A percentile compares a stretch with the other conserved stretches of the same genome.
These are phyloP conservation scores for Caranx melampygus DNA, from an alignment of 2,113 vertebrate species.

Conservation along the genomic window DNA sequence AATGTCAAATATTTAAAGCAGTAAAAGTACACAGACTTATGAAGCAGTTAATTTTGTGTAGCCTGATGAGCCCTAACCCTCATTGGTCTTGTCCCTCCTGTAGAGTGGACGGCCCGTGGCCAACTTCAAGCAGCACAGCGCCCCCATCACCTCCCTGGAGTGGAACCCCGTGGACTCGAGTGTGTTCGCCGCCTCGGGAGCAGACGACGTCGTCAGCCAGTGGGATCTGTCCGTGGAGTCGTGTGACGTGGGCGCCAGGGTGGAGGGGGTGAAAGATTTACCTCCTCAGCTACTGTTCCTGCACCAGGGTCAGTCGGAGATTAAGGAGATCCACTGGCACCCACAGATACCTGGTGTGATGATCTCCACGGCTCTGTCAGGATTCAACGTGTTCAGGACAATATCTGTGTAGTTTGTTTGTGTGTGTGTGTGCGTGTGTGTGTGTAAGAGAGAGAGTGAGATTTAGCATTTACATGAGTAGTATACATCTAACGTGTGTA, in stretches of 20 bases:
- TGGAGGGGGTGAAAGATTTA: constrained; percentile 80
- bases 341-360: constrained; percentile 88
- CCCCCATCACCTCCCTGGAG: constrained; percentile 91
- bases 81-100: not conserved
- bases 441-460: not conserved
- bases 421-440: not conserved
- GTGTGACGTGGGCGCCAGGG: constrained; percentile 80
- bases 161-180: constrained; percentile 91
- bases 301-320: constrained; percentile 92
- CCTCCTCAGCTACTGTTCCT: constrained; percentile 92
- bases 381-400: constrained; percentile 92
- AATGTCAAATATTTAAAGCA: not conserved
- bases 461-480: constrained; percentile 8
- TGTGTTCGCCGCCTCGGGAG: constrained; percentile 89
- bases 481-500: constrained; percentile 26
- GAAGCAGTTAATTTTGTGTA: not conserved
- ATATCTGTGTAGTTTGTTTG: constrained; percentile 84
- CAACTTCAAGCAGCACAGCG: constrained; percentile 92
- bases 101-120: constrained; percentile 88
- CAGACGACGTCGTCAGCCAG: constrained; percentile 90
- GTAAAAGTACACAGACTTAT: not conserved
- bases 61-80: not conserved
- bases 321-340: constrained; percentile 95
- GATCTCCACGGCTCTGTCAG: constrained; percentile 89
- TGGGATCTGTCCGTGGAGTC: constrained; percentile 94